Percentiles rank a stretch among this genome's conserved stretches.
phyloP scores from a whole-genome alignment of 2,797 vertebrate genomes.

The Pseudochromis fuscus region DNA sequence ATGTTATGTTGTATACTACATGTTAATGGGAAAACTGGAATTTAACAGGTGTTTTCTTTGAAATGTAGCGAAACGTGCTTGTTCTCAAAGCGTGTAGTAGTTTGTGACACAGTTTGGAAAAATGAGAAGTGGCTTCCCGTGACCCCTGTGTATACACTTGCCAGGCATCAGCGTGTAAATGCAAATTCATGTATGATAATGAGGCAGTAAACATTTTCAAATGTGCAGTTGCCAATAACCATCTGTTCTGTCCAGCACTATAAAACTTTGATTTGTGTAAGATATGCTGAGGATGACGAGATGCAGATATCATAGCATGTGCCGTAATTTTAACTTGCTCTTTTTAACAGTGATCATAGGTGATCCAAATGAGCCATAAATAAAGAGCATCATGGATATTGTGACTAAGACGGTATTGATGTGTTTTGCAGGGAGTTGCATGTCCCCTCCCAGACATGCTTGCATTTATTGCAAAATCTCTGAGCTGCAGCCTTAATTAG shows the following conservation, averaged over 20 bases:
- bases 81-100: not conserved
- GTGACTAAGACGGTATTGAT: constrained; percentile 4
- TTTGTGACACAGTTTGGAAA: not conserved
- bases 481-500: constrained; percentile 24
- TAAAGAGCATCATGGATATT: constrained; percentile 12
- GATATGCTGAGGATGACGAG: not conserved
- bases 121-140: not conserved
- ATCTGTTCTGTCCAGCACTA: not conserved
- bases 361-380: constrained; percentile 23
- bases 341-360: constrained; percentile 22
- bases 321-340: not conserved
- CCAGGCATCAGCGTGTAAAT: constrained; percentile 1
- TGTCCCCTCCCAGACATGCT: not conserved
- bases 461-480: constrained; percentile 35
- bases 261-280: constrained; percentile 1
- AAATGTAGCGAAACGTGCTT: constrained; percentile 9
- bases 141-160: not conserved
- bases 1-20: not conserved
- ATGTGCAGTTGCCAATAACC: not conserved
- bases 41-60: constrained; percentile 9
- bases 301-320: not conserved
- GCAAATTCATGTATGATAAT: not conserved
- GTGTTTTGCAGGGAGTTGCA: constrained; percentile 6
- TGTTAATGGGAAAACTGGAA: not conserved
- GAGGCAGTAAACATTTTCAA: constrained; percentile 16